These are phyloP conservation scores for Gobio occitaniae DNA, from an alignment of 2,797 vertebrate genomes.

Conservation along the genomic window DNA sequence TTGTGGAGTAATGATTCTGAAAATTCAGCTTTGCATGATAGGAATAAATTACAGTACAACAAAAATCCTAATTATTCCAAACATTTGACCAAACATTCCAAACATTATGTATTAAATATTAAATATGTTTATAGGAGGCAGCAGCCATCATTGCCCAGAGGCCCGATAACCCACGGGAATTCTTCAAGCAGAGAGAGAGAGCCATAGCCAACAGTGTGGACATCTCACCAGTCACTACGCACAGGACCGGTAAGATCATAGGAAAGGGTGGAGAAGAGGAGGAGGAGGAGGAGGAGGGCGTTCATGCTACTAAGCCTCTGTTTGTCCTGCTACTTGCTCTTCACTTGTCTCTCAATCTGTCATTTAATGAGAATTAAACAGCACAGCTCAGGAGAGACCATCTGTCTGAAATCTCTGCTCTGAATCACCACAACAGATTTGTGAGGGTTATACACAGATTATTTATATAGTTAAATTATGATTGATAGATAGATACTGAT, in stretches of 20 bases:
- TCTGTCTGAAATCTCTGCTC: conserved; percentile 42
- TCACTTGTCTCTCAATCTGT: conserved; percentile 38
- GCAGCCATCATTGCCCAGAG: conserved; percentile 96
- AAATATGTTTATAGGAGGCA: conserved; percentile 84
- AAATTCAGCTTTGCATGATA: not conserved
- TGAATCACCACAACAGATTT: conserved; percentile 20
- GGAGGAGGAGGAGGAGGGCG: not conserved
- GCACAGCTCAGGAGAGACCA: conserved; percentile 34
- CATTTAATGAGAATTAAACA: conserved; percentile 37
- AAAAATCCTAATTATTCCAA: too few relatives aligned
- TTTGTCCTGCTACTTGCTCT: conserved; percentile 47
- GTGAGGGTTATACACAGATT: not conserved
- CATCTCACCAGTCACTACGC: conserved; percentile 81
- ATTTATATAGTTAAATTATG: not conserved
- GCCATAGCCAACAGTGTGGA: conserved; percentile 86
- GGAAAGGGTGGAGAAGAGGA: not conserved
- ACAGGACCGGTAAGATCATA: conserved; percentile 85
- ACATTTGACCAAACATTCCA: not conserved
- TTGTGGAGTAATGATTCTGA: not conserved
- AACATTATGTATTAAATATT: not conserved
- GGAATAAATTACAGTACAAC: not conserved
- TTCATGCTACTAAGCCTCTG: conserved; percentile 24
- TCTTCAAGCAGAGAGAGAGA: conserved; percentile 94
- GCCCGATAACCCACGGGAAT: conserved; percentile 93
- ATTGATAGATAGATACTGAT: not conserved